These are phyloP conservation scores for Eumerus sabulonum DNA, from an alignment of 2,888 invertebrate species.

Conservation along the genomic window DNA sequence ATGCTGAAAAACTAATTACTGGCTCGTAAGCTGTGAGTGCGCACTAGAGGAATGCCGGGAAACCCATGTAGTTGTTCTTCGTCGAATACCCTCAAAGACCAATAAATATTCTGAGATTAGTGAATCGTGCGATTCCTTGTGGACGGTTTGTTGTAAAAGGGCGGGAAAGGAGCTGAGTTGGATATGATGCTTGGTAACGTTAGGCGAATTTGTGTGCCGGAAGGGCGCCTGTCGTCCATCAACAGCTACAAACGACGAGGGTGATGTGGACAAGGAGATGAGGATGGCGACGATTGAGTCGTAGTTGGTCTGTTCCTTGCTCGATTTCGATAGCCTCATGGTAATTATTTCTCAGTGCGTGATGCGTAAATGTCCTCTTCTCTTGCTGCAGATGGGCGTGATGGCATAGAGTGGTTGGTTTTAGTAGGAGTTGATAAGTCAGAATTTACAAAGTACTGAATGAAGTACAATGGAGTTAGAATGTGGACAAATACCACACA, in stretches of 20 bases:
- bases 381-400: not conserved
- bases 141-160: not conserved
- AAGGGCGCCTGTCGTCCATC: conserved; percentile 52
- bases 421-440: no score
- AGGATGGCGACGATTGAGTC: conserved; percentile 44
- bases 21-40: conserved; percentile 13
- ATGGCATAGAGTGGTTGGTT: conserved; percentile 28
- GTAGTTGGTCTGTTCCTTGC: conserved; percentile 7
- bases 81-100: conserved; percentile 60
- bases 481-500: no score
- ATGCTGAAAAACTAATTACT: conserved; percentile 51
- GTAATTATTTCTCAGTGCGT: conserved; percentile 64
- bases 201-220: conserved; percentile 31
- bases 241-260: not conserved
- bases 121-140: conserved; percentile 51
- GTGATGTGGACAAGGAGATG: no score
- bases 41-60: conserved; percentile 42
- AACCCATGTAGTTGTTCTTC: conserved; percentile 35
- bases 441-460: no score
- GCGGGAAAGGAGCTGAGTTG: conserved; percentile 34
- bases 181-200: conserved; percentile 2
- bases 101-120: conserved; percentile 68
- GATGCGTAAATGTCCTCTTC: conserved; percentile 37
- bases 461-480: no score
- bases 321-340: conserved; percentile 25